Evolutionary conservation across 2,113 vertebrate genomes (phyloP).

Genomic region (Siphamia tubifer): DNA sequence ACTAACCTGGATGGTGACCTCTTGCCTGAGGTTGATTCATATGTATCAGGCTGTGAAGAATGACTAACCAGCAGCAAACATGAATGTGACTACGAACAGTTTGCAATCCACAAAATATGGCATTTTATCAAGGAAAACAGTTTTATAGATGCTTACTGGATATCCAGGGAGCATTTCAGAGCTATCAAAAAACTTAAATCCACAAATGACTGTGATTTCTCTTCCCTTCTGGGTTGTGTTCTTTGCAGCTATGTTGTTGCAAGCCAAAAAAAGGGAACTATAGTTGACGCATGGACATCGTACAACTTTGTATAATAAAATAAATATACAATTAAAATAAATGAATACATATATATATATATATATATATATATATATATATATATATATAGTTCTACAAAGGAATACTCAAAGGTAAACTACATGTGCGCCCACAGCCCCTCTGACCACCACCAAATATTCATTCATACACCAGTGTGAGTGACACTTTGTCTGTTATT

Average conservation of each 20-base stretch:
- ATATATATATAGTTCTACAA: too few relatives aligned
- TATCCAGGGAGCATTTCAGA: slow-evolving; percentile 44
- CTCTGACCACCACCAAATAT: too few relatives aligned
- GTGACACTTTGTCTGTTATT: too few relatives aligned
- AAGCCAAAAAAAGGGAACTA: slow-evolving; percentile 44
- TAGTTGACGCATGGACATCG: slow-evolving; percentile 50
- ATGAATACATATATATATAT: too few relatives aligned
- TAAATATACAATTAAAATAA: too few relatives aligned
- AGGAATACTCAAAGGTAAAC: too few relatives aligned
- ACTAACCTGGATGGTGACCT: slow-evolving; percentile 25
- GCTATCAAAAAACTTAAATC: slow-evolving; percentile 49
- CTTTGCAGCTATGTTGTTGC: slow-evolving; percentile 46
- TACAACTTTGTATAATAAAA: slow-evolving; percentile 48
- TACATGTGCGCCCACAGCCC: too few relatives aligned
- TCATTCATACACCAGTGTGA: too few relatives aligned
- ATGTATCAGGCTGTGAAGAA: slow-evolving; percentile 1
- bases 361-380: too few relatives aligned
- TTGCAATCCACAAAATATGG: neutral
- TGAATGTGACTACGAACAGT: too few relatives aligned
- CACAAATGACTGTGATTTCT: too few relatives aligned
- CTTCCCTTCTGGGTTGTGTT: slow-evolving; percentile 42
- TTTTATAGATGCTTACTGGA: slow-evolving; percentile 42
- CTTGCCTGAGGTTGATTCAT: neutral
- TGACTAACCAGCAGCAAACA: slow-evolving; percentile 6
- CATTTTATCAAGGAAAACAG: neutral